These are phyloP conservation scores for Clinocottus analis DNA, from an alignment of 2,113 vertebrate species.

Conservation along the genomic window DNA sequence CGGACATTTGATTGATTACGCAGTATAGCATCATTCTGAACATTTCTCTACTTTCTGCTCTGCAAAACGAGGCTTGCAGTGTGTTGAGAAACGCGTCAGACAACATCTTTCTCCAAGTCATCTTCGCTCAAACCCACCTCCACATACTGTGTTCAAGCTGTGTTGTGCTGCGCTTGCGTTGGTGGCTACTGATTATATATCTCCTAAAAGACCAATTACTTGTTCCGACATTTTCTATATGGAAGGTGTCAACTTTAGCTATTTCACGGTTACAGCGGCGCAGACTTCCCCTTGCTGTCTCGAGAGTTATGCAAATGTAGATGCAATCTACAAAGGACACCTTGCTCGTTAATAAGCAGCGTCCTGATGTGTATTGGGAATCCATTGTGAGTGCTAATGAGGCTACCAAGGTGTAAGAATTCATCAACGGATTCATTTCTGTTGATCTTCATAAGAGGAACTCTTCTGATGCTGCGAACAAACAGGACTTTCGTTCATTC, in stretches of 20 bases:
- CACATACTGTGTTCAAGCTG: neutral
- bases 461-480: conserved; percentile 20
- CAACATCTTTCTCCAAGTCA: neutral
- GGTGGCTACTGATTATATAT: neutral
- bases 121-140: conserved; percentile 7
- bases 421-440: conserved; percentile 37
- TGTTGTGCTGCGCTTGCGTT: neutral
- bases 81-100: neutral
- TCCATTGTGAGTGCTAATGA: conserved; percentile 34
- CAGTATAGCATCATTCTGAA: neutral
- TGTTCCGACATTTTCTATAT: neutral
- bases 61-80: conserved; percentile 2
- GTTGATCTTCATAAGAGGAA: conserved; percentile 24
- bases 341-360: conserved; percentile 16
- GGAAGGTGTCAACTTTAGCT: neutral
- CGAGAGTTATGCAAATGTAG: conserved; percentile 25
- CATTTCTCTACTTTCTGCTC: neutral
- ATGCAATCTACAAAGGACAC: conserved; percentile 14
- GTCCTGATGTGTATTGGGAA: conserved; percentile 20
- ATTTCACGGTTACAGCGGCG: neutral
- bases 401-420: conserved; percentile 21
- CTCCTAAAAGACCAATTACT: neutral
- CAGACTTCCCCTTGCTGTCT: neutral
- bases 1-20: neutral
- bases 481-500: conserved; percentile 23